Evolutionary conservation across 2,888 invertebrate genomes (phyloP), one percentile per base, ranked within the genome.

Genomic region (Nebria salina): DNA sequence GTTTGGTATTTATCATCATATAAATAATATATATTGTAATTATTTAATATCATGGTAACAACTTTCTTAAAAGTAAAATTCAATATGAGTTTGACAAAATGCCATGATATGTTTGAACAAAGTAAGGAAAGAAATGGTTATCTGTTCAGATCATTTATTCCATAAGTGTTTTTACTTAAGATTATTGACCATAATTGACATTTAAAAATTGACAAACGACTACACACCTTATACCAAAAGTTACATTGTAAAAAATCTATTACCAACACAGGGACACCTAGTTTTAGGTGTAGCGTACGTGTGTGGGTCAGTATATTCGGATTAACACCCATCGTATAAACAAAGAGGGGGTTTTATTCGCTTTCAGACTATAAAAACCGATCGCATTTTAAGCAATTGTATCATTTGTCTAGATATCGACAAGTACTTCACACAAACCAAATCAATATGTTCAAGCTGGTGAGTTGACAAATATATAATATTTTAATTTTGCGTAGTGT

Each of bases 391-490:
- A 54, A 13, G 54, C 11, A 8, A 54, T 54, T 8, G 54, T 54
- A 54, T 54, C 54, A 54, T 54, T 54, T 54, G 54, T 54, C 54
- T 54, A 54, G 54, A 8, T 7, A 54, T 54, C 54, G 54, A 54
- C 54, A 54, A 54, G 54, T 54, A 54, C 54, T 54, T 68, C 20
- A 25, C 26, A 68, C 68, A 68, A 65, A 68, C 26, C 26, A 25
- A 68, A 68, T 68, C 68, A 68, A 68, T 6, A 68, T 68, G 26
- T 25, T 68, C 20, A 20, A 68, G 9, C 15, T 25, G 26, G 68
- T 68, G n/a, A 68, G 20, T 68, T 68, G n/a, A 11, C 15, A 68
- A 65, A 65, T 20, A 20, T 20, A 11, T 13, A 66, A 66, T 20
- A 20, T 66, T 66, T 66, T 66, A 66, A 66, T 9, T 13, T 9